phyloP scores from a whole-genome alignment of 2,797 vertebrate species.

The Myotis pilosus region DNA sequence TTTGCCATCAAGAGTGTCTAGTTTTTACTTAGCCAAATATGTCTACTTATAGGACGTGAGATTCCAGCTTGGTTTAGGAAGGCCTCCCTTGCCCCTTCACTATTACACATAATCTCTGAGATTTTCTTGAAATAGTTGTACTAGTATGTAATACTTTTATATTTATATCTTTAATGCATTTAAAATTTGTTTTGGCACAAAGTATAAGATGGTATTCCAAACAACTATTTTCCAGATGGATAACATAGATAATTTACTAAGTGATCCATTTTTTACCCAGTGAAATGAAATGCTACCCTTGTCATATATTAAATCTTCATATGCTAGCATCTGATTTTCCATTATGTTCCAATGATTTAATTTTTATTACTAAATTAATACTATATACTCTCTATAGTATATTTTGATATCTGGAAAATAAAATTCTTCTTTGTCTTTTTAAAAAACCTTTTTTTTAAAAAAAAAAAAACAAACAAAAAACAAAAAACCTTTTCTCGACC shows the following conservation, averaged over 20 bases:
- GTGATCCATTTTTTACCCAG: neutral
- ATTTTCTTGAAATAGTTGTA: neutral
- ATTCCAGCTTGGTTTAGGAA: neutral
- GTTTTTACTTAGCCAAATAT: neutral
- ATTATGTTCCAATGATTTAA: neutral
- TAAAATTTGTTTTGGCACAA: neutral
- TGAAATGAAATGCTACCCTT: neutral
- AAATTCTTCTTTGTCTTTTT: neutral
- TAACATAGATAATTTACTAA: constrained; percentile 7
- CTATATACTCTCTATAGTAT: neutral
- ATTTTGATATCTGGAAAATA: constrained; percentile 1
- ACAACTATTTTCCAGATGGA: neutral
- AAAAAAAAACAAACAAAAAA: neutral
- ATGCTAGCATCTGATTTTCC: neutral
- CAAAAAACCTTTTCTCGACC: neutral
- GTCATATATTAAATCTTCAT: neutral
- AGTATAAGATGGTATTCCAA: neutral
- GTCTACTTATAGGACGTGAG: neutral
- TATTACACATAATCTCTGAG: neutral
- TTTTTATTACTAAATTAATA: constrained; percentile 25
- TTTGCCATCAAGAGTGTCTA: neutral
- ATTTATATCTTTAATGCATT: neutral
- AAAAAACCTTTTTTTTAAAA: neutral
- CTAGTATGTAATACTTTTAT: neutral
- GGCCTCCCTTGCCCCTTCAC: neutral